Base-by-base conservation (phyloP, 2,888 invertebrate species). In the Epinotia nisella region DNA sequence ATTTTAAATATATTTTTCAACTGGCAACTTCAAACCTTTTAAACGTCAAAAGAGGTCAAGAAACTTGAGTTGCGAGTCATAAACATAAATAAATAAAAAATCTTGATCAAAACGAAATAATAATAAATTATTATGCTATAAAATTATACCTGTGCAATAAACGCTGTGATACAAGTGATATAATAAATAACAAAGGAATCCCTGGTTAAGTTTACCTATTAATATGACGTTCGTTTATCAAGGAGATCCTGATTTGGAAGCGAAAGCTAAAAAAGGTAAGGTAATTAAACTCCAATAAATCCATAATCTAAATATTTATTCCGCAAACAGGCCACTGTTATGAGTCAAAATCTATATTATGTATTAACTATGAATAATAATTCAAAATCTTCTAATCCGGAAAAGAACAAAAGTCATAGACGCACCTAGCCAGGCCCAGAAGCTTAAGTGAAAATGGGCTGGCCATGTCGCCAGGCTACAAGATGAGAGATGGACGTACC, bases 181-280 rank as follows among this genome's bases (percentile, higher is more conserved):
- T 62, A 49, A 15, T 49, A 49, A 49, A 5, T 13, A 35, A 7
- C 4, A 49, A n/a, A 5, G n/a, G n/a, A n/a, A 49, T 35, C 9
- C 35, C 7, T 35, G 9, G 35, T 35, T 35, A 35, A 7, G 9
- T 35, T 3, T 24, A 39, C 60, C n/a, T 11, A 60, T 24, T 24
- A 24, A 24, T 24, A 13, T 93, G 93, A 88, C 93, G 29, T 93
- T 93, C 78, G 92, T 92, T 2, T 93, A 93, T 74, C 92, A 90
- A 85, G 91, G 90, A 2, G 96, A 96, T 87, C 90, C 95, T 53
- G 96, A 96, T 82, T 88, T 96, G 75, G 96, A 96, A 86, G 93
- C 94, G 0, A 96, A 95, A 87, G 95, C 96, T 5, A 96, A 95
- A 79, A 96, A 96, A 95, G 95, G 96, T 96, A 90, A 2, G 4